These are phyloP conservation scores for Alaudala cheleensis DNA, from an alignment of 2,113 vertebrate species.

Conservation along the genomic window DNA sequence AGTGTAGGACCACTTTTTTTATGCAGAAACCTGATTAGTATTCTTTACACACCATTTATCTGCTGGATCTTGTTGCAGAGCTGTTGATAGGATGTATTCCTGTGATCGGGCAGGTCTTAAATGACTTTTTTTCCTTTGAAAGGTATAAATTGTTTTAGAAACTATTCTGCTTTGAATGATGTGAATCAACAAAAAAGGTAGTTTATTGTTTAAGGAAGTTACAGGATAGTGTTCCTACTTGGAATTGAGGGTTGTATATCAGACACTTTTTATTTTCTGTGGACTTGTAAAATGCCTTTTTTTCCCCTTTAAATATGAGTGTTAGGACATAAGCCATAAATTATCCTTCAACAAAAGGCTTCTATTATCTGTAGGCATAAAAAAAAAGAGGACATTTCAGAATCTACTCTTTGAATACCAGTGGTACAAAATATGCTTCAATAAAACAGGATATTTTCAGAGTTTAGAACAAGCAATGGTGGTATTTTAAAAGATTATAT, in stretches of 20 bases:
- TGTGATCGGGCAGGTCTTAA: background rate
- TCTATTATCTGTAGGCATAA: background rate
- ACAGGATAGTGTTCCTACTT: background rate
- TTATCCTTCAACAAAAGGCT: background rate
- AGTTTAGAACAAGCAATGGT: background rate
- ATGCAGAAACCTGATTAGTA: constrained; percentile 53
- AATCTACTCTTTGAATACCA: background rate
- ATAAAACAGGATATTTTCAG: background rate
- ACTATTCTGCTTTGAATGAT: background rate
- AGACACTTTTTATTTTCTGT: background rate
- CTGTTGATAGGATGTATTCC: constrained; percentile 37
- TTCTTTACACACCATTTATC: constrained; percentile 32
- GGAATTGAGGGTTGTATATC: background rate
- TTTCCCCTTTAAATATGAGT: background rate
- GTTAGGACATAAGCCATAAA: background rate
- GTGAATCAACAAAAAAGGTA: background rate
- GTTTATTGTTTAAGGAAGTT: background rate
- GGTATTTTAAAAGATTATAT: background rate
- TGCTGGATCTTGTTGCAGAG: background rate
- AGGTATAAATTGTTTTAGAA: constrained; percentile 1
- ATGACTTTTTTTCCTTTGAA: background rate
- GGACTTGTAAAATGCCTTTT: background rate
- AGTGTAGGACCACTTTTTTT: constrained; percentile 11
- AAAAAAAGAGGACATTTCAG: background rate
- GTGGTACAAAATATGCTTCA: background rate